phyloP scores from a whole-genome alignment of 1,140 invertebrate genomes.

The Aporrectodea caliginosa region DNA sequence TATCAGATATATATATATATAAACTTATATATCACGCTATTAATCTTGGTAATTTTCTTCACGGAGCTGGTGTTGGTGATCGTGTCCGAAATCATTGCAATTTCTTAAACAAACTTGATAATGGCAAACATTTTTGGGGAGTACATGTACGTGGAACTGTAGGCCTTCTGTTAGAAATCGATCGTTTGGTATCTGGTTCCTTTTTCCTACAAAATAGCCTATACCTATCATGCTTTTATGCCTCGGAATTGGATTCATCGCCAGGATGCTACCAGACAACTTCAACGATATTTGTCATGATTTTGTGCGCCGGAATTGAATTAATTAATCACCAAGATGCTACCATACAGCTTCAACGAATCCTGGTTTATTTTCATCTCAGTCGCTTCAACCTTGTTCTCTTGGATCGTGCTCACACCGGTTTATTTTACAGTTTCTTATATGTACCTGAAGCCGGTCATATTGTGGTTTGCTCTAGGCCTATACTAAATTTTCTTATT shows the following conservation, averaged over 20 bases:
- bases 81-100: not conserved
- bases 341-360: constrained; percentile 47
- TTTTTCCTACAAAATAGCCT: not conserved
- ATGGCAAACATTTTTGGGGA: not conserved
- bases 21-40: not conserved
- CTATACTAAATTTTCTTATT: constrained; percentile 38
- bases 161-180: not conserved
- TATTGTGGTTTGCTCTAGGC: constrained; percentile 38
- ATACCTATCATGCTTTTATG: not conserved
- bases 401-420: constrained; percentile 43
- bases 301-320: no score
- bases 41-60: not conserved
- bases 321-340: no score
- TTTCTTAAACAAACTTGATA: not conserved
- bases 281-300: no score
- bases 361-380: constrained; percentile 44
- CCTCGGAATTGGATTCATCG: constrained; percentile 65
- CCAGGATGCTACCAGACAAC: no score
- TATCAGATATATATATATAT: no score
- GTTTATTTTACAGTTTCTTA: constrained; percentile 37
- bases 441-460: constrained; percentile 32
- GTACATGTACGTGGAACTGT: not conserved
- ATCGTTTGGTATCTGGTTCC: not conserved
- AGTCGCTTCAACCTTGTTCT: constrained; percentile 40
- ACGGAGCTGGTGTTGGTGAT: not conserved